Evolutionary conservation across 2,797 vertebrate genomes (phyloP), one percentile per base, ranked within the genome.

Genomic region (Catamblyrhynchus diadema): DNA sequence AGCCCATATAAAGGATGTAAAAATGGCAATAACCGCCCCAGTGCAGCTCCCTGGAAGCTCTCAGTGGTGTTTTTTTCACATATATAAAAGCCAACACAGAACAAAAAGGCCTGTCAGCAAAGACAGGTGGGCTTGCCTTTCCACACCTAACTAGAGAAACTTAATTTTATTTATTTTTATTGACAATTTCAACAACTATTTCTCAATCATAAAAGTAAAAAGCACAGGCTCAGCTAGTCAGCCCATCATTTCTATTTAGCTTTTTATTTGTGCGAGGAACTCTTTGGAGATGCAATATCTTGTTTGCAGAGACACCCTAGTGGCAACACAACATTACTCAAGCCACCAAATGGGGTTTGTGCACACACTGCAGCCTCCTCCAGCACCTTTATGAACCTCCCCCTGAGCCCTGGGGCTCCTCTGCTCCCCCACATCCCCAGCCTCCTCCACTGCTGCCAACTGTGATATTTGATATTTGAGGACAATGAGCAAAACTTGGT

Each of bases 141-240:
- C 88, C 86, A 45, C 89, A 80, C 69, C 70, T 96, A 95, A 92
- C 87, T 71, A 77, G 77, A 83, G 62, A 66, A 84, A 82, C 94
- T 95, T 93, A 87, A 96, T 97, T 96, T 96, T 97, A 96, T 97
- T 98, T 97, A 97, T 97, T 97, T 97, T 96, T 97, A 97, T 96
- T 95, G 95, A 93, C 96, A 96, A 84, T 96, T 97, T 88, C 94
- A 79, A 86, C 62, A 67, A 96, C 96, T 54, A 71, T 94, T 97
- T 95, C 95, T 97, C 95, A 97, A 96, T 97, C 96, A 97, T 97
- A 96, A 96, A 96, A 94, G 96, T 71, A 96, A 91, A 93, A 96
- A 97, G 92, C 95, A 91, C 85, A 45, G 85, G 83, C 25, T 59
- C 22, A 90, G 56, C 64, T 59, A 92, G 79, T 81, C 95, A 95